Evolutionary conservation across 2,888 invertebrate species (phyloP).

Genomic region (Diplazon laetatorius): DNA sequence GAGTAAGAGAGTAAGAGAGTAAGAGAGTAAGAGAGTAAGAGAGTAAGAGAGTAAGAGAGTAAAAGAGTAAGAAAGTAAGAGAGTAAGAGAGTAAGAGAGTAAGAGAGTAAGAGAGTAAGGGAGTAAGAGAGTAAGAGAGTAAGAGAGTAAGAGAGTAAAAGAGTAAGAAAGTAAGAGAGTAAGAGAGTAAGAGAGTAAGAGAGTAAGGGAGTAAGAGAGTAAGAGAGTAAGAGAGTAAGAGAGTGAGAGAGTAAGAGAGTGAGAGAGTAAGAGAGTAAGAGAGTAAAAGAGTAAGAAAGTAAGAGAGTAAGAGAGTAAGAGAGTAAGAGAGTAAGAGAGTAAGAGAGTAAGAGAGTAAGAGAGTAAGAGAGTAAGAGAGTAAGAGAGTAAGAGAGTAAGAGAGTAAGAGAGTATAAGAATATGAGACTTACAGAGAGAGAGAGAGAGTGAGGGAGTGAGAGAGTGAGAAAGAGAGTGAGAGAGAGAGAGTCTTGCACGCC

Average conservation of each 20-base stretch:
- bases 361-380: not conserved
- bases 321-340: conserved; percentile 12
- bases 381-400: conserved; percentile 12
- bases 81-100: not conserved
- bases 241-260: not conserved
- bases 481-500: conserved; percentile 18
- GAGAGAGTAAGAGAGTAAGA: conserved; percentile 5
- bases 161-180: conserved; percentile 7
- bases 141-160: conserved; percentile 12
- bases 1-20: conserved; percentile 9
- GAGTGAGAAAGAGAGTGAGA: not conserved
- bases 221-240: conserved; percentile 2
- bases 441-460: conserved; percentile 1
- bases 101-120: conserved; percentile 17
- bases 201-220: conserved; percentile 2
- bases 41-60: conserved; percentile 1
- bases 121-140: not conserved
- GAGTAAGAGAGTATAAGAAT: too few species aligned
- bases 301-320: not conserved
- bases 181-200: not conserved
- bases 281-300: not conserved
- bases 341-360: not conserved
- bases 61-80: not conserved
- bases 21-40: not conserved
- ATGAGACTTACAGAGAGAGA: conserved; percentile 17